Conservation (phyloP, 1,140 invertebrate genomes). For the Campoletis sonorensis region DNA sequence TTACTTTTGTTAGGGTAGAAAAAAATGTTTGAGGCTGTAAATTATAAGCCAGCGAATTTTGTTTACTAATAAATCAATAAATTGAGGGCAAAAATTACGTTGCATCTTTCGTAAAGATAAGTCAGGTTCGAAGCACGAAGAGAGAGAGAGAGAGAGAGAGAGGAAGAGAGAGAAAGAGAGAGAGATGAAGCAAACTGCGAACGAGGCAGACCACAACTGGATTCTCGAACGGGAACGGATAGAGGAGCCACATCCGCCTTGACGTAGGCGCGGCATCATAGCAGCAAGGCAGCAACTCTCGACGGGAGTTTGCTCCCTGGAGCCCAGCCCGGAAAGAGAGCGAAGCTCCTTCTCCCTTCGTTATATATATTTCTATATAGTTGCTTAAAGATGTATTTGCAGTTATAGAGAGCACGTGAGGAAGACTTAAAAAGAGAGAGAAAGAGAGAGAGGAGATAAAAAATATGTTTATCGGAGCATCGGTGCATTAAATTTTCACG, state of each 20-base stretch:
- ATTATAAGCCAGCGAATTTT: too few relatives aligned
- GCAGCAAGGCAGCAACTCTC: conserved; percentile 43
- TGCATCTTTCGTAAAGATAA: conserved; percentile 18
- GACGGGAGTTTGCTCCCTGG: conserved; percentile 44
- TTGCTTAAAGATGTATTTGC: too few relatives aligned
- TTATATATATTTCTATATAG: neutral
- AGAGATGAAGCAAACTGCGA: neutral
- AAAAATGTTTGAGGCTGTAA: too few relatives aligned
- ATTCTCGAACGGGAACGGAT: conserved; percentile 69
- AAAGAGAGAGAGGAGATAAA: neutral
- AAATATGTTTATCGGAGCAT: conserved; percentile 32
- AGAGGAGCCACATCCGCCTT: conserved; percentile 64
- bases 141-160: neutral
- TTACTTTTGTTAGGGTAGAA: too few relatives aligned
- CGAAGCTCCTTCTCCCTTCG: conserved; percentile 9
- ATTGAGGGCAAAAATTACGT: neutral
- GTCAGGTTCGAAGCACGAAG: neutral
- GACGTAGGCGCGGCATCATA: conserved; percentile 63
- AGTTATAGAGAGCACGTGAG: neutral
- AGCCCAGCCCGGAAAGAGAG: conserved; percentile 23
- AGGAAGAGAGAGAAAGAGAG: neutral
- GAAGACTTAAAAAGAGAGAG: neutral
- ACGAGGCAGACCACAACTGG: conserved; percentile 57
- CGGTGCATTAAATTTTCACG: conserved; percentile 38
- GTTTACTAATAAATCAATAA: neutral